phyloP scores from a whole-genome alignment of 30 jellyfish, hydroid and myxozoan genomes.

The Aurelia sp. region DNA sequence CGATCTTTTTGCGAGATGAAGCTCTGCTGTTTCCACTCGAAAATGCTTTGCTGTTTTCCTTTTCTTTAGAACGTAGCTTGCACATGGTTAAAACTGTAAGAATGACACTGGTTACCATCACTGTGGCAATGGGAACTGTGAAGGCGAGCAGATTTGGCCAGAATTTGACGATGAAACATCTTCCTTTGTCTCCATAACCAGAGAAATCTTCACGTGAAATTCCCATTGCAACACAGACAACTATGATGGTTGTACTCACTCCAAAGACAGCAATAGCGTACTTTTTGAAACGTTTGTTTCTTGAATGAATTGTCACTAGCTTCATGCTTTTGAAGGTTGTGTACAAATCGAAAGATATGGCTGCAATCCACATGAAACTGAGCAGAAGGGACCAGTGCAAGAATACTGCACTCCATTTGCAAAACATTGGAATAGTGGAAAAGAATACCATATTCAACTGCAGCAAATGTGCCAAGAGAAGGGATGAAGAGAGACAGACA shows the following conservation, averaged over 20 bases:
- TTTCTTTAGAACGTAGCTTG: too few species aligned
- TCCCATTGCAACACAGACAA: background rate
- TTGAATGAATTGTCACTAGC: background rate
- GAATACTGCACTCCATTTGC: background rate
- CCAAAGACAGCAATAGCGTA: background rate
- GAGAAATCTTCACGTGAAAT: background rate
- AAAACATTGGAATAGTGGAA: background rate
- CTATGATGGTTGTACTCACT: background rate
- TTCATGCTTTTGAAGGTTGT: background rate
- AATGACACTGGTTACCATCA: too few species aligned
- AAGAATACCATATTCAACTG: too few species aligned
- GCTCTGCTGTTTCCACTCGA: too few species aligned
- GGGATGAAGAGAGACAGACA: too few species aligned
- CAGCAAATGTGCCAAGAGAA: too few species aligned
- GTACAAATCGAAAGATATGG: background rate
- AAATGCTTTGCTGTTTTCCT: too few species aligned
- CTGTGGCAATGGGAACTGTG: too few species aligned
- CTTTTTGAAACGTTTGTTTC: background rate
- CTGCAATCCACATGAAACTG: conserved; percentile 8
- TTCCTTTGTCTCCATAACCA: background rate
- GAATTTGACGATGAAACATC: background rate
- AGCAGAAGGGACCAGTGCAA: background rate
- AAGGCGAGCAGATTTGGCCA: background rate
- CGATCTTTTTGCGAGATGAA: background rate
- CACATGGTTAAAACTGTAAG: too few species aligned